Evolutionary conservation across 2,888 invertebrate species (phyloP), one percentile per base, ranked within the genome.

Genomic region (Drosophila rellima): DNA sequence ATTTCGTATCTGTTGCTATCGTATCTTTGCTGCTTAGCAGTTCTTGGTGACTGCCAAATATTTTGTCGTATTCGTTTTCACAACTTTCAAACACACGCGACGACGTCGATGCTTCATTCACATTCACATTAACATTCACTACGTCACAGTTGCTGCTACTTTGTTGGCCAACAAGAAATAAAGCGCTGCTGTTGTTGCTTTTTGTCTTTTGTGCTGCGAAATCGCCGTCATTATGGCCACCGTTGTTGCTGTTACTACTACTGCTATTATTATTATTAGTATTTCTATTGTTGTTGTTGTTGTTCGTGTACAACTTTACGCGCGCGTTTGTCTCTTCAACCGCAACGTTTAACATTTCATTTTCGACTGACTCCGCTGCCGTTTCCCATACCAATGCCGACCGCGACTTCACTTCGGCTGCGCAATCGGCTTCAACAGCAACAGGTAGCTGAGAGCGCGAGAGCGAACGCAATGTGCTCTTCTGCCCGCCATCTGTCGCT

Each of bases 301-400:
- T 84, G 71, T 47, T 72, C 13, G 47, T 39, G 35, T 59, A 69
- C 23, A 74, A 48, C 80, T 54, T 50, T 74, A 63, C 61, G 71
- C 75, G 89, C 81, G 77, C 88, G 74, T 67, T 74, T 69, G 68
- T 64, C 69, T 77, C 80, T 52, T 71, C 79, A 63, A 80, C 91
- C 89, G 83, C 77, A 81, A 87, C 91, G 90, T 86, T 90, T 90
- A 91, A 91, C 91, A 91, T 90, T 88, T 91, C 90, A 90, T 90
- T 89, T 89, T 88, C 88, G 81, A 91, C 90, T 90, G 82, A 84
- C 74, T 78, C 76, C 80, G 71, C 59, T 56, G 71, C 42, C 60
- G 62, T 29, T 61, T 35, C 54, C 59, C 57, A 55, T 50, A 17
- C 40, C 48, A 54, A 63, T 37, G 44, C 18, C 60, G 75, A 76